These are phyloP conservation scores for Brachypterus glaber DNA, from an alignment of 2,888 invertebrate genomes.

Conservation along the genomic window DNA sequence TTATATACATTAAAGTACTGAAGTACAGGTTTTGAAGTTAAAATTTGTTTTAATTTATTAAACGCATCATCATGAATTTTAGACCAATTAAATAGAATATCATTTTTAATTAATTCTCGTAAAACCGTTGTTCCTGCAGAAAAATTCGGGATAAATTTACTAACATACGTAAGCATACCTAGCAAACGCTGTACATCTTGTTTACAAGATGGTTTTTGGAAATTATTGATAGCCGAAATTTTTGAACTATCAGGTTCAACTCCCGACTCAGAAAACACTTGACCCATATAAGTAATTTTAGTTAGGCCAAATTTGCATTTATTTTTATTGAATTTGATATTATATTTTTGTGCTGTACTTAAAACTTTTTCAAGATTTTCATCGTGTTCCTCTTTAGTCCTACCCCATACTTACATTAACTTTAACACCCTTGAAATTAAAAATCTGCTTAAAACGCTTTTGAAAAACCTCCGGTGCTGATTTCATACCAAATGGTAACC, in stretches of 20 bases:
- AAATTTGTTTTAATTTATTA: constrained; percentile 11
- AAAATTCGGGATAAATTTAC: constrained; percentile 12
- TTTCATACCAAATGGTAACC: too few relatives aligned
- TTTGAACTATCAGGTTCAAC: constrained; percentile 17
- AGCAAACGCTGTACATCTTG: constrained; percentile 24
- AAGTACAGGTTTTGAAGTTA: constrained; percentile 9
- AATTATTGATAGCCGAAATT: constrained; percentile 20
- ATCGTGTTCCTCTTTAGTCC: constrained; percentile 21
- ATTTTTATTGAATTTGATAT: constrained; percentile 16
- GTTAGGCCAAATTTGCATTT: constrained; percentile 19
- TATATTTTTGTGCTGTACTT: constrained; percentile 12
- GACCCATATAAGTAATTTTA: constrained; percentile 20
- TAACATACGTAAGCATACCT: constrained; percentile 14
- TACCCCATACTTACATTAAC: constrained; percentile 24
- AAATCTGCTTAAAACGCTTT: too few relatives aligned
- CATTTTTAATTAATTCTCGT: constrained; percentile 9
- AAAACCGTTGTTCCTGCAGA: constrained; percentile 7
- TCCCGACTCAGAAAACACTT: constrained; percentile 15
- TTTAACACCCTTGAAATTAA: too few relatives aligned
- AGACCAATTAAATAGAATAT: constrained; percentile 9
- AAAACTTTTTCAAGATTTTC: constrained; percentile 17
- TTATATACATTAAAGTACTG: constrained; percentile 10
- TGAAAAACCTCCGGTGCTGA: constrained; percentile 12
- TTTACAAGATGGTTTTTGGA: constrained; percentile 20
- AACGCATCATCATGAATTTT: constrained; percentile 10